Conservation (phyloP, 2,888 invertebrate species). For the Siphlonurus alternatus region DNA sequence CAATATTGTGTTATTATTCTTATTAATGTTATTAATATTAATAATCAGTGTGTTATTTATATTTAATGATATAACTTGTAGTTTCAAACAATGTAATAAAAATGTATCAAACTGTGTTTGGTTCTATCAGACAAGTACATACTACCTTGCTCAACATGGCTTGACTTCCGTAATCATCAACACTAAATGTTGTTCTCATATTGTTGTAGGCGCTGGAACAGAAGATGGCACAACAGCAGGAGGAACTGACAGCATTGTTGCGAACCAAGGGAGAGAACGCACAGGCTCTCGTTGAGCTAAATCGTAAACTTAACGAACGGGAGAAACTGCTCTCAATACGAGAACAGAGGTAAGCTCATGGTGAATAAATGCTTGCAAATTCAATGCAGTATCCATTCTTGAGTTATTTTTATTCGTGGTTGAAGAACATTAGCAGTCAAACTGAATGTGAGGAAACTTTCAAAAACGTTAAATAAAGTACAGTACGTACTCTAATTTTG, state of each 20-base stretch:
- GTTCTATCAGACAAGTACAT: no score
- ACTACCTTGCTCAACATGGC: no score
- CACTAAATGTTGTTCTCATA: constrained; percentile 20
- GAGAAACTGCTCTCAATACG: constrained; percentile 56
- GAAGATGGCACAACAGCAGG: constrained; percentile 71
- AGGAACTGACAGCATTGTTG: constrained; percentile 82
- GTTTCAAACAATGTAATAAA: no score
- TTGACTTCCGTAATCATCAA: no score
- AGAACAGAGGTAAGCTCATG: constrained; percentile 43
- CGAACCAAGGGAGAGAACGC: constrained; percentile 81
- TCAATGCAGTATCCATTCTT: no score
- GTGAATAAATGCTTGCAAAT: neutral
- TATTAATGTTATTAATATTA: no score
- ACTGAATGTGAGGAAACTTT: neutral
- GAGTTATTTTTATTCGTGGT: neutral
- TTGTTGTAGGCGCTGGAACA: constrained; percentile 75
- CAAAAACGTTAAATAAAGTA: neutral
- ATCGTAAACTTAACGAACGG: constrained; percentile 66
- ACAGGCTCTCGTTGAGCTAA: constrained; percentile 83
- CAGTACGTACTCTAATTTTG: no score
- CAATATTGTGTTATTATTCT: no score
- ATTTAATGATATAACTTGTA: no score
- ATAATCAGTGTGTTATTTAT: no score
- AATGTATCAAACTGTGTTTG: no score
- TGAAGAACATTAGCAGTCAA: neutral